Evolutionary conservation across 2,113 vertebrate species (phyloP).

Genomic region (Semnornis frantzii): DNA sequence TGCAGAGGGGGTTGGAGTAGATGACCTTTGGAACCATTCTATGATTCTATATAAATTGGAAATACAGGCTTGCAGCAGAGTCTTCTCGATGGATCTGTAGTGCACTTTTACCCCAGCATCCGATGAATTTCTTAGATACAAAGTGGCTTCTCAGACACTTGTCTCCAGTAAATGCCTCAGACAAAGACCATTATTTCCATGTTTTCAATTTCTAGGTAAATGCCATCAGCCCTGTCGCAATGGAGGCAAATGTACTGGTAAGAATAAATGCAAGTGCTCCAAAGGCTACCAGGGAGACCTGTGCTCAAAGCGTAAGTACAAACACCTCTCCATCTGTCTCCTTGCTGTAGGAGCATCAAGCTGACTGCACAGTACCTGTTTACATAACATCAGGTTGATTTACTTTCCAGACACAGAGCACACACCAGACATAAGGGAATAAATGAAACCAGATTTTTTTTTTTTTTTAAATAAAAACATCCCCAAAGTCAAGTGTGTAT

Average conservation of each 20-base stretch:
- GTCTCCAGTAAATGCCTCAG: not conserved
- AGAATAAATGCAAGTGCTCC: conserved; percentile 89
- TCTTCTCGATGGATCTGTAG: not conserved
- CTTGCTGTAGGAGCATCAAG: not conserved
- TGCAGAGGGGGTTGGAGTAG: too few relatives aligned
- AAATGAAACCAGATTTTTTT: not conserved
- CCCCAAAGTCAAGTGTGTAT: not conserved
- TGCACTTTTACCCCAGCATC: not conserved
- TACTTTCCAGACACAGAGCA: not conserved
- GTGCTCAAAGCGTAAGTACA: conserved; percentile 87
- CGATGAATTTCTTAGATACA: not conserved
- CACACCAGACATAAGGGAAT: not conserved
- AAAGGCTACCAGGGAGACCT: conserved; percentile 91
- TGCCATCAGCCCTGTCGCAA: conserved; percentile 87
- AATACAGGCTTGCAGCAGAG: not conserved
- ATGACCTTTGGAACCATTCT: too few relatives aligned
- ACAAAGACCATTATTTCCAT: not conserved
- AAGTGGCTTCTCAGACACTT: not conserved
- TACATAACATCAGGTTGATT: not conserved
- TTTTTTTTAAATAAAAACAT: not conserved
- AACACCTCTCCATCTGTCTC: not conserved
- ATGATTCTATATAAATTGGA: not conserved
- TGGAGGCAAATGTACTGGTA: conserved; percentile 90
- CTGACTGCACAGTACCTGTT: not conserved
- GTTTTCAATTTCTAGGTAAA: conserved; percentile 78